Conservation (phyloP, 1,140 invertebrate genomes). For the Apis dorsata region DNA sequence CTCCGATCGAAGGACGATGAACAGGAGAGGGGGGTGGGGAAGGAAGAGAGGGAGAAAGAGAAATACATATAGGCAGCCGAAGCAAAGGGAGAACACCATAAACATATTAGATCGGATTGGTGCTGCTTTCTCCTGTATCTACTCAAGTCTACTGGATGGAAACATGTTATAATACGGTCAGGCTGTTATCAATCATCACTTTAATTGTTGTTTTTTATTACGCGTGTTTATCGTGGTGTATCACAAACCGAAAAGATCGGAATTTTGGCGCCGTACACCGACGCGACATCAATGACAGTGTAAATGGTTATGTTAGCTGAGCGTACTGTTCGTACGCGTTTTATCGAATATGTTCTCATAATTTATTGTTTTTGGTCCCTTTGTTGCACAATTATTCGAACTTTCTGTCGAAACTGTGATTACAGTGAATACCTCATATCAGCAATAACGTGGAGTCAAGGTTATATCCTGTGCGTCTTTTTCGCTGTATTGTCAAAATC, state of each 20-base stretch:
- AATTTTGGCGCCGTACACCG: conserved; percentile 58
- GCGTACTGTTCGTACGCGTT: conserved; percentile 44
- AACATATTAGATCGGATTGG: conserved; percentile 58
- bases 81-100: conserved; percentile 60
- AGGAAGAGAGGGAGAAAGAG: conserved; percentile 41
- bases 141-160: conserved; percentile 26
- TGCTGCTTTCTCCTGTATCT: conserved; percentile 64
- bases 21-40: not conserved
- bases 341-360: not conserved
- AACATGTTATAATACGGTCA: conserved; percentile 55
- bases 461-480: conserved; percentile 64
- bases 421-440: not conserved
- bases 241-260: conserved; percentile 5
- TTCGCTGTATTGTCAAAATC: conserved; percentile 78
- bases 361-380: not conserved
- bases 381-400: conserved; percentile 20
- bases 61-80: conserved; percentile 51
- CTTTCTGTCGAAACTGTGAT: not conserved
- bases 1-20: conserved; percentile 59
- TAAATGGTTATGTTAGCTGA: conserved; percentile 71
- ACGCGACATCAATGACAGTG: conserved; percentile 67
- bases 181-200: conserved; percentile 12
- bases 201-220: conserved; percentile 14
- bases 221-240: not conserved
- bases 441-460: conserved; percentile 61